Percentiles rank a stretch among this genome's conserved stretches.
Evolutionary conservation across 2,888 invertebrate species (phyloP).

Genomic region (Ophonus ardosiacus): DNA sequence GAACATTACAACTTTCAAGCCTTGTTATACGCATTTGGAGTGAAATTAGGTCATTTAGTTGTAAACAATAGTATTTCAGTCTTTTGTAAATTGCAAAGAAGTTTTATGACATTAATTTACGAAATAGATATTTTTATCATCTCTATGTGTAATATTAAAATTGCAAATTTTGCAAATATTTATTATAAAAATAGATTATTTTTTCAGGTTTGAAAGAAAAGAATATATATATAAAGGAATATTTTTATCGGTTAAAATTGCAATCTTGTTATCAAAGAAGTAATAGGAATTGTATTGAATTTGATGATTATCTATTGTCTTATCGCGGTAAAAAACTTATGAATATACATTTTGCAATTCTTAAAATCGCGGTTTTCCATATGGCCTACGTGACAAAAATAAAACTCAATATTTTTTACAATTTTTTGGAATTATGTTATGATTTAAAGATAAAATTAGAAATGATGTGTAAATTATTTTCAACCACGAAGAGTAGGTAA

Average conservation of each 20-base stretch:
- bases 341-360: background rate
- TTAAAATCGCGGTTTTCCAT: background rate
- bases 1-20: background rate
- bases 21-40: background rate
- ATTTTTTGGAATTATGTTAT: background rate
- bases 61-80: slow-evolving; percentile 22
- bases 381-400: background rate
- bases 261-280: background rate
- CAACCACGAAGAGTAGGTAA: background rate
- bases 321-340: background rate
- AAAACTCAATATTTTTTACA: background rate
- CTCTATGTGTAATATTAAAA: too few species aligned
- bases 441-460: background rate
- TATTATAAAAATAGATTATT: too few species aligned
- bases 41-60: slow-evolving; percentile 1
- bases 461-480: background rate
- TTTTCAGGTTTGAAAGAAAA: background rate
- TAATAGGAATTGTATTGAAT: background rate
- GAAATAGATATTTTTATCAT: too few species aligned
- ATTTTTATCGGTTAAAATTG: background rate
- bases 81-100: background rate
- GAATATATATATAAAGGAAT: background rate
- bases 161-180: too few species aligned
- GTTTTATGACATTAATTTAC: too few species aligned
- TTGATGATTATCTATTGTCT: background rate